Evolutionary conservation across 2,888 invertebrate genomes (phyloP).

Genomic region (Uropetala carovei): DNA sequence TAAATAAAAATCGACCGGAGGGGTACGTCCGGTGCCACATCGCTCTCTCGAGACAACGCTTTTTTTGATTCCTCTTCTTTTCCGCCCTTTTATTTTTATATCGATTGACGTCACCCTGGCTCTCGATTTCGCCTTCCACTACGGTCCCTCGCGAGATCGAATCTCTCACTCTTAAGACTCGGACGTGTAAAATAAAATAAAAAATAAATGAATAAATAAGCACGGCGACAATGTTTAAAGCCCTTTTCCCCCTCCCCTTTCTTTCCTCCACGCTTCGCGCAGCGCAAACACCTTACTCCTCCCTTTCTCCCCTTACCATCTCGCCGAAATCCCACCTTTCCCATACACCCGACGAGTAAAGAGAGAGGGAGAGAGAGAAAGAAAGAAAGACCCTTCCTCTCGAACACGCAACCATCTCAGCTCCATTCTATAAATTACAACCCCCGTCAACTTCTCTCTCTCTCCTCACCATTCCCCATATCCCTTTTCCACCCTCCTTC

Average conservation of each 20-base stretch:
- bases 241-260: neutral
- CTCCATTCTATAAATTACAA: slow-evolving; percentile 61
- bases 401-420: slow-evolving; percentile 58
- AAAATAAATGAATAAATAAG: neutral
- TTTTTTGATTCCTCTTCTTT: neutral
- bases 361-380: neutral
- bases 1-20: too few relatives aligned
- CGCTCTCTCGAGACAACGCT: too few relatives aligned
- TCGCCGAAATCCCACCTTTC: too few relatives aligned
- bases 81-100: neutral
- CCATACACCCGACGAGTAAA: neutral
- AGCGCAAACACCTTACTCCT: neutral
- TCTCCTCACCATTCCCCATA: slow-evolving; percentile 28
- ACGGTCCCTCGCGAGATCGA: neutral
- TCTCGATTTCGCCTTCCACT: neutral
- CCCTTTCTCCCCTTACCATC: neutral
- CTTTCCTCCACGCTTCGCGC: neutral
- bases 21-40: too few relatives aligned
- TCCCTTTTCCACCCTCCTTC: neutral
- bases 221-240: slow-evolving; percentile 14
- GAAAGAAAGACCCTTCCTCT: neutral
- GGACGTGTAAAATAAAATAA: neutral
- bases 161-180: neutral
- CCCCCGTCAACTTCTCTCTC: slow-evolving; percentile 43
- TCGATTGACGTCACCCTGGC: neutral